Evolutionary conservation across 1,140 invertebrate species (phyloP).

Genomic region (Orius insidiosus): DNA sequence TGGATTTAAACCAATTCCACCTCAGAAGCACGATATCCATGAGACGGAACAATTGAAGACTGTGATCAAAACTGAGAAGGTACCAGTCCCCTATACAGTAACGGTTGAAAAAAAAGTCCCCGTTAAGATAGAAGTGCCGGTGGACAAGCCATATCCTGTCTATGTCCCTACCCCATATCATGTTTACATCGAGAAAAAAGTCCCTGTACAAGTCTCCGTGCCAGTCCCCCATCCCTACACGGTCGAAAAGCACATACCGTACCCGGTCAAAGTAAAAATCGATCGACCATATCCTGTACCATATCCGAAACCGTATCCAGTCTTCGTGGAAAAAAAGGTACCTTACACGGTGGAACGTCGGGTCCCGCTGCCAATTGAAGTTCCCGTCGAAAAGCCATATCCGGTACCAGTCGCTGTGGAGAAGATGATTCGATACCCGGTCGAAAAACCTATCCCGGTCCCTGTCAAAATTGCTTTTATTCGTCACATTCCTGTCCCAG

Average conservation of each 20-base stretch:
- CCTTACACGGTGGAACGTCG: not conserved
- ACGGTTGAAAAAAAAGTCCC: not conserved
- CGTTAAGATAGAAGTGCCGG: conserved; percentile 25
- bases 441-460: not conserved
- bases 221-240: conserved; percentile 23
- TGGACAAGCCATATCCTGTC: conserved; percentile 20
- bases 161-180: conserved; percentile 18
- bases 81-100: too few species aligned
- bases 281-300: not conserved
- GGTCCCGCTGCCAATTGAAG: not conserved
- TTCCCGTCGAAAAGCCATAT: not conserved
- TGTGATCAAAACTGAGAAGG: too few species aligned
- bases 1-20: too few species aligned
- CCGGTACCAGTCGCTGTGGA: not conserved
- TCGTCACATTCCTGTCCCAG: not conserved
- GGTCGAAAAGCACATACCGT: conserved; percentile 30
- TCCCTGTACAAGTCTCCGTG: conserved; percentile 30
- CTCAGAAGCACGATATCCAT: too few species aligned
- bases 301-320: not conserved
- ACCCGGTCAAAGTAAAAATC: conserved; percentile 31
- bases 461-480: not conserved
- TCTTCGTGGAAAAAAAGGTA: not conserved
- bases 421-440: not conserved
- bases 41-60: too few species aligned
- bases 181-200: conserved; percentile 22